Evolutionary conservation across 2,888 invertebrate genomes (phyloP).

Genomic region (Thymelicus sylvestris): DNA sequence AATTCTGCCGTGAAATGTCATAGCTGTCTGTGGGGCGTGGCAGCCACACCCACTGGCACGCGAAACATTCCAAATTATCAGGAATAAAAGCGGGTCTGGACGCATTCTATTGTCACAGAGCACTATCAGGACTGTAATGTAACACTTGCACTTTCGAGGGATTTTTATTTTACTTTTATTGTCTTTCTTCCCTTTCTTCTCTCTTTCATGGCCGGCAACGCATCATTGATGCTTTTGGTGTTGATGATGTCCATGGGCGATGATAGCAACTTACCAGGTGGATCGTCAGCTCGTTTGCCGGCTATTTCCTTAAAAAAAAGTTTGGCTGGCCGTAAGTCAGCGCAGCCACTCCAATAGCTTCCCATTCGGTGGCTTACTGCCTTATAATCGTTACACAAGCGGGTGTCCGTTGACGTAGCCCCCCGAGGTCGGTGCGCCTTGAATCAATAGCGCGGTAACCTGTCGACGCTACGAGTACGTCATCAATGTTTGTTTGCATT

Average conservation of each 20-base stretch:
- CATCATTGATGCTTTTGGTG: too few relatives aligned
- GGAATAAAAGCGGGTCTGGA: background rate
- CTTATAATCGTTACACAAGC: conserved; percentile 23
- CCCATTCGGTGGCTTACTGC: background rate
- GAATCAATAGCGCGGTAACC: conserved; percentile 62
- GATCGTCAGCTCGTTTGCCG: too few relatives aligned
- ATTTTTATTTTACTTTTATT: too few relatives aligned
- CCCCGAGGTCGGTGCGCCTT: conserved; percentile 57
- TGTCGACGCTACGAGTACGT: conserved; percentile 57
- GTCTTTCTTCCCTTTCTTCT: too few relatives aligned
- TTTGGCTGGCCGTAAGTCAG: background rate
- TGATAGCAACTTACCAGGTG: too few relatives aligned
- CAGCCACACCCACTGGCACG: conserved; percentile 1
- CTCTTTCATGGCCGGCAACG: too few relatives aligned
- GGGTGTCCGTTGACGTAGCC: conserved; percentile 56
- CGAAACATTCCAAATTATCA: background rate
- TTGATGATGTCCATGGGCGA: too few relatives aligned
- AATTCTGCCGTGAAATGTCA: background rate
- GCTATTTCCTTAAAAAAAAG: too few relatives aligned
- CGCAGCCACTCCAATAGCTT: conserved; percentile 7
- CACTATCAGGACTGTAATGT: background rate
- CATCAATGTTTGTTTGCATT: conserved; percentile 71
- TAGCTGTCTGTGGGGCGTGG: background rate
- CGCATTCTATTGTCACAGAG: background rate
- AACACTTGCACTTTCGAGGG: too few relatives aligned